phyloP scores from a whole-genome alignment of 2,888 invertebrate species.

The Listrodromus nycthemerus region DNA sequence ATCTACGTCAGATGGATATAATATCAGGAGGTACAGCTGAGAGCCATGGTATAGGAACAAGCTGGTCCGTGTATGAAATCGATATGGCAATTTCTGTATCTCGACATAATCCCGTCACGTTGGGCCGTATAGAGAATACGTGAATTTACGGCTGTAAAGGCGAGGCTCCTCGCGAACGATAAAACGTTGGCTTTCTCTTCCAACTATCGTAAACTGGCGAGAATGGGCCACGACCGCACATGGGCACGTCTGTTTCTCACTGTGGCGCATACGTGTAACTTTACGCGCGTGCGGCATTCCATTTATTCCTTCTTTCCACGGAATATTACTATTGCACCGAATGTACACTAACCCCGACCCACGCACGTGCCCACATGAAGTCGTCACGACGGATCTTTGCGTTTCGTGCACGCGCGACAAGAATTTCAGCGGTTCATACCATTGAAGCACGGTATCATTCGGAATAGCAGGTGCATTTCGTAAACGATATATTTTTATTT shows the following conservation, averaged over 20 bases:
- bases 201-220: slow-evolving; percentile 38
- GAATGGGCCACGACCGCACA: slow-evolving; percentile 25
- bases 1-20: not conserved
- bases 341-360: not conserved
- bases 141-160: slow-evolving; percentile 21
- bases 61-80: slow-evolving; percentile 39
- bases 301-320: slow-evolving; percentile 36
- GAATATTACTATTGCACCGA: not conserved
- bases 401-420: not conserved
- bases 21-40: not conserved
- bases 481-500: slow-evolving; percentile 24
- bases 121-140: slow-evolving; percentile 44
- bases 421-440: slow-evolving; percentile 26
- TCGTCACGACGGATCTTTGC: slow-evolving; percentile 41
- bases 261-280: slow-evolving; percentile 5
- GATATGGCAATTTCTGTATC: slow-evolving; percentile 50
- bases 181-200: slow-evolving; percentile 51
- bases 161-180: slow-evolving; percentile 23
- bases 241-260: slow-evolving; percentile 28
- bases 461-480: not conserved
- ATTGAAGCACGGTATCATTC: slow-evolving; percentile 12
- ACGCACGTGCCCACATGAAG: not conserved
- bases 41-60: not conserved
- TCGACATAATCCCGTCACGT: slow-evolving; percentile 54
- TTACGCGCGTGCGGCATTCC: slow-evolving; percentile 19